Conservation (phyloP, 2,888 invertebrate species). For the Acanthosepion lycidas region DNA sequence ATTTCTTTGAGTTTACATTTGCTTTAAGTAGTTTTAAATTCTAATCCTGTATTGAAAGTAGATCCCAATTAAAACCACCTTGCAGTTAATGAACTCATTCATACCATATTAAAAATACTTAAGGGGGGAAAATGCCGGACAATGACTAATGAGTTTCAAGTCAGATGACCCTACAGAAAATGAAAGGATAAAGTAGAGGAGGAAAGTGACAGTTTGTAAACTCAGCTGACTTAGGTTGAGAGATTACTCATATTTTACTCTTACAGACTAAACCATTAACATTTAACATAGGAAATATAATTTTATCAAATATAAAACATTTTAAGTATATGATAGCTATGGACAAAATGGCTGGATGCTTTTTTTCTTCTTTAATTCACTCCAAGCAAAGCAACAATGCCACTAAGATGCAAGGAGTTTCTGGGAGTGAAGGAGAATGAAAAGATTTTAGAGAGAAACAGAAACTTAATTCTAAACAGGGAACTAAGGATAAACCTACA, state of each 20-base stretch:
- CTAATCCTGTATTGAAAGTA: neutral
- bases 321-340: too few species aligned
- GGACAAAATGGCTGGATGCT: too few species aligned
- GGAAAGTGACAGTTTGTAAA: neutral
- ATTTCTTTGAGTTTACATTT: neutral
- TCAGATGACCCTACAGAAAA: neutral
- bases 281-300: too few species aligned
- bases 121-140: neutral
- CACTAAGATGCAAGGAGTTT: neutral
- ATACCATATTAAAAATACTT: neutral
- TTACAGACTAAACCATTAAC: neutral
- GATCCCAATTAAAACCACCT: neutral
- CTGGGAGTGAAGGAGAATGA: too few species aligned
- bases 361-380: too few species aligned
- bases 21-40: neutral
- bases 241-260: neutral
- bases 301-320: too few species aligned
- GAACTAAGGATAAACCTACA: too few species aligned
- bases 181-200: neutral
- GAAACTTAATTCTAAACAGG: too few species aligned
- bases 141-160: neutral
- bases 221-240: neutral
- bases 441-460: too few species aligned
- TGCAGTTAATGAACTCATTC: neutral
- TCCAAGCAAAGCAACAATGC: too few species aligned